Percentiles rank a stretch among this genome's conserved stretches.
Conservation (phyloP, 2,888 invertebrate species). For the Nyleta sp. region DNA sequence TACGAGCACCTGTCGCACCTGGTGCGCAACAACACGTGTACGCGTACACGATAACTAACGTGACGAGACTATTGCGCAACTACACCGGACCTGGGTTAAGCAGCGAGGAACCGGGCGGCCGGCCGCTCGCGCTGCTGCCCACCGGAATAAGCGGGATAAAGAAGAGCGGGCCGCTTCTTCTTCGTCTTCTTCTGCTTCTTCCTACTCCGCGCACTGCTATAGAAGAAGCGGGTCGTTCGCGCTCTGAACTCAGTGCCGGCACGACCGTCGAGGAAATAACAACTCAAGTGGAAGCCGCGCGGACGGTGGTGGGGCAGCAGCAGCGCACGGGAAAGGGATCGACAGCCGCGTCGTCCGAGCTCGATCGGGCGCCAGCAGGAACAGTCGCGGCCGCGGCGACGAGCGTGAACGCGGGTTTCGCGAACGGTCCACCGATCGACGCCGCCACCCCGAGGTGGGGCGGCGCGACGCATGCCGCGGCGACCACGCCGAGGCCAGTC, state of each 20-base stretch:
- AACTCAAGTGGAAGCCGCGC: conserved; percentile 61
- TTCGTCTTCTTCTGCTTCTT: conserved; percentile 70
- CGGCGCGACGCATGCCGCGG: conserved; percentile 65
- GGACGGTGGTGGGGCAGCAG: conserved; percentile 73
- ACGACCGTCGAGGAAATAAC: conserved; percentile 78
- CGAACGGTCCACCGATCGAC: no score
- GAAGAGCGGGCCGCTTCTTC: conserved; percentile 69
- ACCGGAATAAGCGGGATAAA: conserved; percentile 74
- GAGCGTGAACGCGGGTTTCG: conserved; percentile 64
- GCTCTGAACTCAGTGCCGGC: conserved; percentile 80
- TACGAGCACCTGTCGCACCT: conserved; percentile 65
- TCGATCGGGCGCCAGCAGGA: conserved; percentile 55
- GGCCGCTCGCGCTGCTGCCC: conserved; percentile 57
- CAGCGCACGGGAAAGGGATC: conserved; percentile 65
- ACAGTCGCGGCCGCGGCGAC: conserved; percentile 43
- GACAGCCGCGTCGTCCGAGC: conserved; percentile 54
- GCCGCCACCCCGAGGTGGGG: conserved; percentile 69
- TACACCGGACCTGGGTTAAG: conserved; percentile 79
- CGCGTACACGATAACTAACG: conserved; percentile 81
- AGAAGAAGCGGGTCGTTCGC: conserved; percentile 75
- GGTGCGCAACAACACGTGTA: conserved; percentile 75
- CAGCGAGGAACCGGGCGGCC: conserved; percentile 68
- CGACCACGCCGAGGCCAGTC: conserved; percentile 65
- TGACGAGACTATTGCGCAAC: conserved; percentile 80
- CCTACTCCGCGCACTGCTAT: conserved; percentile 74